These are phyloP conservation scores for Rynchops niger DNA, from an alignment of 2,113 vertebrate species.

Conservation along the genomic window DNA sequence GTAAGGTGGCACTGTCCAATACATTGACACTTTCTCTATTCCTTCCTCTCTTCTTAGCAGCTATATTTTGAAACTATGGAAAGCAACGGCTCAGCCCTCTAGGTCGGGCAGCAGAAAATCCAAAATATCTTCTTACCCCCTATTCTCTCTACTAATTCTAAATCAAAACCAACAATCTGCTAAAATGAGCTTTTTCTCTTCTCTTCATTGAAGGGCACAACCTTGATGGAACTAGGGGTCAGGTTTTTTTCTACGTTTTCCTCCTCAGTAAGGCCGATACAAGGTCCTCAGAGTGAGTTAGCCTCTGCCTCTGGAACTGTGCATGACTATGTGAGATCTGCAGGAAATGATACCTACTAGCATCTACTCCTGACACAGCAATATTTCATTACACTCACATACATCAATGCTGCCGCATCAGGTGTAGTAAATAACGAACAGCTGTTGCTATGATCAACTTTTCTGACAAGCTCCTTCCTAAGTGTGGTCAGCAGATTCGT, in stretches of 20 bases:
- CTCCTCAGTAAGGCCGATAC: neutral
- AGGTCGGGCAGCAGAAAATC: neutral
- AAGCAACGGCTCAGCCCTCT: neutral
- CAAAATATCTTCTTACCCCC: neutral
- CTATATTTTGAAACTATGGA: neutral
- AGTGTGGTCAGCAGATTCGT: neutral
- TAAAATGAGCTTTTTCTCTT: neutral
- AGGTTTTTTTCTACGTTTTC: neutral
- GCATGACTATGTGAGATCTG: neutral
- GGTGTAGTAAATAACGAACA: constrained; percentile 5
- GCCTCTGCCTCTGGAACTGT: neutral
- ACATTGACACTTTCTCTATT: neutral
- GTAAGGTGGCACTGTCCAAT: neutral
- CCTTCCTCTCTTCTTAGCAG: neutral
- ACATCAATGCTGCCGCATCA: constrained; percentile 22
- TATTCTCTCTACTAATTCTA: neutral
- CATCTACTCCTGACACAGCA: neutral
- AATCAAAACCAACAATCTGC: neutral
- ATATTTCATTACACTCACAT: neutral
- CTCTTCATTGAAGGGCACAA: neutral
- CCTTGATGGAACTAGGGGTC: neutral
- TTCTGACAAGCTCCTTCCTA: neutral
- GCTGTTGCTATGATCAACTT: constrained; percentile 12
- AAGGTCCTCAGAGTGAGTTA: neutral
- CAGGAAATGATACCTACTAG: neutral